Conservation (phyloP, 2,888 invertebrate genomes). For the Sphecodes monilicornis region DNA sequence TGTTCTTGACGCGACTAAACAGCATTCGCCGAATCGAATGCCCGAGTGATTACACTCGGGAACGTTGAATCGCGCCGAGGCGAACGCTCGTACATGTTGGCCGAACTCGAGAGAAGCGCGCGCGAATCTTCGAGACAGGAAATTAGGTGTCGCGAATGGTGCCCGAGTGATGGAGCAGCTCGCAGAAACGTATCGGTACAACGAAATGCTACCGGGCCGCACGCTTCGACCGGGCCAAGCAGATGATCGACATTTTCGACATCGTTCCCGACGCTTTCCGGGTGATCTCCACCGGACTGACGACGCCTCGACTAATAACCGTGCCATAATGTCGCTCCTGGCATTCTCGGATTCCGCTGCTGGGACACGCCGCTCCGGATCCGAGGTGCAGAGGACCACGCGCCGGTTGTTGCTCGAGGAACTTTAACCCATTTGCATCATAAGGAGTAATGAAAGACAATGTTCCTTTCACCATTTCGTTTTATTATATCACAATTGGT, state of each 20-base stretch:
- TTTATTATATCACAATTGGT: no score
- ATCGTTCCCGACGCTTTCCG: slow-evolving; percentile 67
- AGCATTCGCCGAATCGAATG: slow-evolving; percentile 1
- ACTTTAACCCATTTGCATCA: no score
- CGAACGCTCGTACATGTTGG: neutral
- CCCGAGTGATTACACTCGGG: neutral
- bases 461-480: no score
- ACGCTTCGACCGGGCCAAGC: slow-evolving; percentile 7
- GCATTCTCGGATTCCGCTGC: slow-evolving; percentile 67
- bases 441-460: no score
- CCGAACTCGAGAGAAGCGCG: neutral
- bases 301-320: slow-evolving; percentile 69
- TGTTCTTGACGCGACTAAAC: neutral
- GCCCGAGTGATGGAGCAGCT: neutral
- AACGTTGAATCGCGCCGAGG: neutral
- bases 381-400: slow-evolving; percentile 37
- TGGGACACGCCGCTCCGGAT: slow-evolving; percentile 23
- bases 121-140: neutral
- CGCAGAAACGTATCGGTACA: slow-evolving; percentile 22
- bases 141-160: neutral
- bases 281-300: slow-evolving; percentile 61
- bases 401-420: slow-evolving; percentile 35
- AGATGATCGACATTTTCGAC: slow-evolving; percentile 67
- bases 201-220: slow-evolving; percentile 3
- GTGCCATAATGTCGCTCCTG: slow-evolving; percentile 66